Evolutionary conservation across 2,888 invertebrate genomes (phyloP).

Genomic region (Pollenia angustigena): DNA sequence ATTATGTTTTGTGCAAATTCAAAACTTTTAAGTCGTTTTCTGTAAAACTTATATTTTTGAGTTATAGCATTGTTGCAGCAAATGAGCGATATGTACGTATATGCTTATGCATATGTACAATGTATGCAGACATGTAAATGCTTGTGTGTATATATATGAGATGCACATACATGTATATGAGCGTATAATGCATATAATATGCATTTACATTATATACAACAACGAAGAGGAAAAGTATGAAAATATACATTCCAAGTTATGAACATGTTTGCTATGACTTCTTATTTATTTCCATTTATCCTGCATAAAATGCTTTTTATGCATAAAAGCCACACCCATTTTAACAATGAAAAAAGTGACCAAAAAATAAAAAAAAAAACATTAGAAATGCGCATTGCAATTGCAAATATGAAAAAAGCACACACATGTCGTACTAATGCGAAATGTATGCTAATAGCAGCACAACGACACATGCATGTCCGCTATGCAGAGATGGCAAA

Average conservation of each 20-base stretch:
- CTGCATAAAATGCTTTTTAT: constrained; percentile 68
- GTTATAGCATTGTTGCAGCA: no score
- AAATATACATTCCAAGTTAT: constrained; percentile 46
- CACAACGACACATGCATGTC: constrained; percentile 59
- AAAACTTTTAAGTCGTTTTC: no score
- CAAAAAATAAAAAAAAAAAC: constrained; percentile 40
- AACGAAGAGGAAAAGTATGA: constrained; percentile 32
- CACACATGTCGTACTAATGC: constrained; percentile 51
- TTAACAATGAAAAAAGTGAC: constrained; percentile 60
- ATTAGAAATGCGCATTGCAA: constrained; percentile 70
- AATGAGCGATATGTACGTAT: not conserved
- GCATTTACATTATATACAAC: constrained; percentile 40
- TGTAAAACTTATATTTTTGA: no score
- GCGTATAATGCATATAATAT: constrained; percentile 56
- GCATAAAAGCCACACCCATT: constrained; percentile 76
- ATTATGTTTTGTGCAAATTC: no score
- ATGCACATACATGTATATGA: no score
- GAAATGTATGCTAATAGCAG: constrained; percentile 70
- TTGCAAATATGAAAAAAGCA: constrained; percentile 53
- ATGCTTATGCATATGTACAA: constrained; percentile 9
- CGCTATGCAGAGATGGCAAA: constrained; percentile 44
- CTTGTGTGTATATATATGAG: constrained; percentile 6
- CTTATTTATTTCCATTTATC: not conserved
- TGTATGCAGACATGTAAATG: not conserved
- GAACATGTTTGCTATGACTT: constrained; percentile 32